These are phyloP conservation scores for Amniataba percoides DNA, from an alignment of 2,797 vertebrate species.

Conservation along the genomic window DNA sequence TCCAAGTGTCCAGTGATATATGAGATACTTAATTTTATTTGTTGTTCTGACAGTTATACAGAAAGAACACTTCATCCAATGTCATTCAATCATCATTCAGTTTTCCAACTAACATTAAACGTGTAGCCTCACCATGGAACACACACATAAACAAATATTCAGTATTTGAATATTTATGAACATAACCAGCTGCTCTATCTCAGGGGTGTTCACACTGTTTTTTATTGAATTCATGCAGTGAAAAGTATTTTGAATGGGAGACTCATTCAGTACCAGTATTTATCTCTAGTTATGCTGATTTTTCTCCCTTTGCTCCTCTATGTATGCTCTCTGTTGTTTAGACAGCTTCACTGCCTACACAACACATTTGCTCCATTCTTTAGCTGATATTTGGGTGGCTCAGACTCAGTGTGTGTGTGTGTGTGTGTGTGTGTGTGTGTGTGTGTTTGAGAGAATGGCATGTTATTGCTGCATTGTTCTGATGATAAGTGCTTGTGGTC, in stretches of 20 bases:
- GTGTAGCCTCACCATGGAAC: too few species aligned
- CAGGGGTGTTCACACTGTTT: too few species aligned
- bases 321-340: slow-evolving; percentile 26
- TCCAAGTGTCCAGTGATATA: background rate
- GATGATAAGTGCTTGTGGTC: slow-evolving; percentile 57
- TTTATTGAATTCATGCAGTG: too few species aligned
- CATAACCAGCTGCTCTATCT: too few species aligned
- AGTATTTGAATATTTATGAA: too few species aligned
- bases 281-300: background rate
- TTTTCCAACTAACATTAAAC: too few species aligned
- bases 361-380: slow-evolving; percentile 13
- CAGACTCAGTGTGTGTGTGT: slow-evolving; percentile 12
- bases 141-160: too few species aligned
- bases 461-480: slow-evolving; percentile 61
- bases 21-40: background rate
- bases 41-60: background rate
- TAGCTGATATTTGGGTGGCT: slow-evolving; percentile 7
- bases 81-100: too few species aligned
- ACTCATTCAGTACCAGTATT: too few species aligned
- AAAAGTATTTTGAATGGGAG: too few species aligned
- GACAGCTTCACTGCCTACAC: slow-evolving; percentile 36
- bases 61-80: background rate
- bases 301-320: slow-evolving; percentile 1
- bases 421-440: slow-evolving; percentile 11
- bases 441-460: background rate